Percentiles rank a stretch among this genome's conserved stretches.
phyloP scores from a whole-genome alignment of 2,797 vertebrate species.

The Oryzias sinensis region DNA sequence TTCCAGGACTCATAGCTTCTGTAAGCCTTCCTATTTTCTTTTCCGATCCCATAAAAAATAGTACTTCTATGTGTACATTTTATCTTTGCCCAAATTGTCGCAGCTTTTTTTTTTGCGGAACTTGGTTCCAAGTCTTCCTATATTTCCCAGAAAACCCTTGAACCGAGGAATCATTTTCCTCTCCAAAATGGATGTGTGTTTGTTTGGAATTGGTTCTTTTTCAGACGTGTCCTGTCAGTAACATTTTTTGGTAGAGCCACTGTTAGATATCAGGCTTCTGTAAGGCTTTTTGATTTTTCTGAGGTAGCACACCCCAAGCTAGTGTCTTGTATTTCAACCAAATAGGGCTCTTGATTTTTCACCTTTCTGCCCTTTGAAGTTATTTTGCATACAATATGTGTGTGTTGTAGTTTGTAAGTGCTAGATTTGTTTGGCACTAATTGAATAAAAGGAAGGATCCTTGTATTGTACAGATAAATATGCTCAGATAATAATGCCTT shows the following conservation, averaged over 20 bases:
- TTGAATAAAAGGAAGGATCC: constrained; percentile 56
- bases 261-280: constrained; percentile 55
- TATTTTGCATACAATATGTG: constrained; percentile 38
- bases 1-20: constrained; percentile 51
- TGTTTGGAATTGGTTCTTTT: constrained; percentile 47
- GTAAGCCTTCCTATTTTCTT: constrained; percentile 19
- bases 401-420: constrained; percentile 53
- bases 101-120: constrained; percentile 12
- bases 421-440: constrained; percentile 45
- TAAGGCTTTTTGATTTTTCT: constrained; percentile 23
- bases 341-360: constrained; percentile 66
- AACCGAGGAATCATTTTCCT: constrained; percentile 24
- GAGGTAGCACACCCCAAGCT: constrained; percentile 70
- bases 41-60: constrained; percentile 8
- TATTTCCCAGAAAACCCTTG: constrained; percentile 1
- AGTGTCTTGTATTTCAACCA: constrained; percentile 72
- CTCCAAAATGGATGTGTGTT: constrained; percentile 38
- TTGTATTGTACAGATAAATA: constrained; percentile 43
- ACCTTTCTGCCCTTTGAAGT: constrained; percentile 10
- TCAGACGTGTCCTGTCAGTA: constrained; percentile 43
- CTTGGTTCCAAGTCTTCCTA: neutral
- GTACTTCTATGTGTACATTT: constrained; percentile 14
- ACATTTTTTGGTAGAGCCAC: constrained; percentile 53
- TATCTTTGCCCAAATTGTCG: neutral
- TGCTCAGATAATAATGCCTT: constrained; percentile 41